A percentile compares a stretch with the other conserved stretches of the same genome.
phyloP scores from a whole-genome alignment of 2,888 invertebrate species.

The Synanthedon myopaeformis region DNA sequence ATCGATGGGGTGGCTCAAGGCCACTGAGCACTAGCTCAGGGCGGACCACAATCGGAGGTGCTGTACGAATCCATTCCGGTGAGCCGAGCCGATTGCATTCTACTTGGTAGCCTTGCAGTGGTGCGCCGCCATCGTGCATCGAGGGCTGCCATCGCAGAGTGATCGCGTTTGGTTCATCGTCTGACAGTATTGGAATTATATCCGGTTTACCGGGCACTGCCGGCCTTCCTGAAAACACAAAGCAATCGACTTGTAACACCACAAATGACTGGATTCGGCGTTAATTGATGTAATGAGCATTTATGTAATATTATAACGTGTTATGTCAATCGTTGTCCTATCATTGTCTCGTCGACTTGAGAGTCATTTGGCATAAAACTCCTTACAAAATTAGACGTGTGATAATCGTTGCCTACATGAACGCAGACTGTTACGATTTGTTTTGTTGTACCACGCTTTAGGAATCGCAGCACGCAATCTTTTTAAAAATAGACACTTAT shows the following conservation, averaged over 20 bases:
- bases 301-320: constrained; percentile 5
- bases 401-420: constrained; percentile 54
- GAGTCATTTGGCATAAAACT: constrained; percentile 49
- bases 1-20: constrained; percentile 86
- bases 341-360: constrained; percentile 20
- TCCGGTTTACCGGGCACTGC: constrained; percentile 86
- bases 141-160: constrained; percentile 87
- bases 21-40: constrained; percentile 85
- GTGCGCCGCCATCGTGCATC: constrained; percentile 86
- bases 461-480: constrained; percentile 53
- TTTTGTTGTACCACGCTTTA: constrained; percentile 66
- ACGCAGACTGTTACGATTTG: constrained; percentile 61
- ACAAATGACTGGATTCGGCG: not conserved
- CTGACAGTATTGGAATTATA: constrained; percentile 77
- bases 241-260: not conserved
- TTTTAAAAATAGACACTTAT: constrained; percentile 58
- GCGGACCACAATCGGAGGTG: constrained; percentile 76
- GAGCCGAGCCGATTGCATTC: constrained; percentile 78
- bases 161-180: constrained; percentile 83
- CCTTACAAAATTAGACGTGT: constrained; percentile 59
- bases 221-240: constrained; percentile 76
- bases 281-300: constrained; percentile 1
- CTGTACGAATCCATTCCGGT: constrained; percentile 85
- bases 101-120: constrained; percentile 85
- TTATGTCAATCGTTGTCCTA: constrained; percentile 6